These are phyloP conservation scores for Tyria jacobaeae DNA, from an alignment of 2,888 invertebrate genomes.

Conservation along the genomic window DNA sequence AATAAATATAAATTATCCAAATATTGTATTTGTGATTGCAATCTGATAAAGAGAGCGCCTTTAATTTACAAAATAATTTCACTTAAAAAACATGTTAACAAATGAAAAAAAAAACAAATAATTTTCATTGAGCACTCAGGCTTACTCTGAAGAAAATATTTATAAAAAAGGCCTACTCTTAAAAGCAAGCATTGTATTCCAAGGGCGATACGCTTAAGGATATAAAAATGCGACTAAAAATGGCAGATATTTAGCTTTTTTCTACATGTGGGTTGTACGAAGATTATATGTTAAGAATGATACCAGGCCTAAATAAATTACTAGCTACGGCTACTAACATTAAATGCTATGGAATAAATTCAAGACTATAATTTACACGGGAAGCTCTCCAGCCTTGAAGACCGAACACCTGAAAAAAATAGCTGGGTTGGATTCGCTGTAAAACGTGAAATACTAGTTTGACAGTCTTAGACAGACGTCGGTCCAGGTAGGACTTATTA, in stretches of 20 bases:
- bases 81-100: no score
- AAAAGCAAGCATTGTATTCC: background rate
- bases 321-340: constrained; percentile 10
- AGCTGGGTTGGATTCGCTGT: constrained; percentile 5
- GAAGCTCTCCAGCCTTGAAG: constrained; percentile 17
- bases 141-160: background rate
- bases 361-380: constrained; percentile 19
- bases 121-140: background rate
- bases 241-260: background rate
- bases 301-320: background rate
- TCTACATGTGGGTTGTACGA: background rate
- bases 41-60: background rate
- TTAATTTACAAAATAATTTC: no score
- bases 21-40: no score
- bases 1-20: no score
- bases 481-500: no score
- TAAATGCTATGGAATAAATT: constrained; percentile 1
- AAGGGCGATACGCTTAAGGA: no score
- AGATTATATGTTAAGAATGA: no score
- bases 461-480: background rate
- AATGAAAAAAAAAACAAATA: background rate
- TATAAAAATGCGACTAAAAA: background rate
- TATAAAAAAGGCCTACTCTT: background rate
- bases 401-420: constrained; percentile 23
- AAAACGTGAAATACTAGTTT: background rate